Base-by-base conservation (phyloP, 2,113 vertebrate genomes). In the Stictonetta naevosa region DNA sequence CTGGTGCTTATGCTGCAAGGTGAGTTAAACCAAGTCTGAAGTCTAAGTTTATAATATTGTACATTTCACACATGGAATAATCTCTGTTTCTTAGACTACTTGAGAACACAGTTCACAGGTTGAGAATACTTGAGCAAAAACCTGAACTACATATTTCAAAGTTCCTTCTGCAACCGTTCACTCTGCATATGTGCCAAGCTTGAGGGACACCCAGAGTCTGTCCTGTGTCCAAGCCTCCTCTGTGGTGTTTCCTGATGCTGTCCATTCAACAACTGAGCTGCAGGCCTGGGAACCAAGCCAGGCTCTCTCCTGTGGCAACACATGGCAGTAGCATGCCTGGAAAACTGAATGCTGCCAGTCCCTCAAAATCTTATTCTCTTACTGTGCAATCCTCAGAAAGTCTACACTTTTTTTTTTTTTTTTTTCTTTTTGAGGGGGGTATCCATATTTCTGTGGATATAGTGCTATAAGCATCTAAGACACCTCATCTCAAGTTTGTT, bases 1-100 rank as follows among this genome's bases (percentile, higher is more conserved):
- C 14, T 25, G 26, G 44, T 21, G 19, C 40, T 94, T 87, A 68
- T 88, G 83, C 34, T 83, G 48, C 42, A 76, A 92, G 68, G 10
- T 34, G 44, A 93, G n/a, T 81, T 88, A 93, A 95, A 91, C 31
- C 69, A 92, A 92, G 36, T 90, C 78, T 91, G 75, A 94, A 89
- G 55, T 87, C 69, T 77, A 62, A 77, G 52, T 28, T 31, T 76
- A 8, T 52, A 93, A 86, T 67, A 83, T 12, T 13, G 13, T 25
- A 46, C n/a, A 75, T 64, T 82, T 93, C 82, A 66, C 77, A 90
- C 58, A 38, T 28, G 58, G 79, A 77, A 72, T 52, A 83, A 72
- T 74, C 90, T 60, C 20, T 55, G 21, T 42, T 59, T 78, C 68
- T 71, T 40, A 55, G 53, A 34, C 50, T 44, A 33, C 29, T 94